Percentiles rank a stretch among this genome's conserved stretches.
phyloP scores from a whole-genome alignment of 2,888 invertebrate genomes.

The Cabera pusaria region DNA sequence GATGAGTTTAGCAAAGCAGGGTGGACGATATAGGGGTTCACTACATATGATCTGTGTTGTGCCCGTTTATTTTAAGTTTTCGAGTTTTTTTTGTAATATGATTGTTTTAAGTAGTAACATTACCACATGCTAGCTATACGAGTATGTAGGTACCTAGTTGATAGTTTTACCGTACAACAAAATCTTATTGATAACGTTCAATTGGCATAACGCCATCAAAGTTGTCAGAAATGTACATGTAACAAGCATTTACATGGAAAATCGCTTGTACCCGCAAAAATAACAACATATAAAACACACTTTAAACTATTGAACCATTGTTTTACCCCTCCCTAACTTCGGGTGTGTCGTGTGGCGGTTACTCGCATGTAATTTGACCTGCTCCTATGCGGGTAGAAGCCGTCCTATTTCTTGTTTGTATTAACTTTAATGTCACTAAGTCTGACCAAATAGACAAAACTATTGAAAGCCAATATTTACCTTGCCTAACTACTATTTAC shows the following conservation, averaged over 20 bases:
- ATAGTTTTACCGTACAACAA: not conserved
- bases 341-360: slow-evolving; percentile 47
- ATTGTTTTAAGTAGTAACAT: too few species aligned
- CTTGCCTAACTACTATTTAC: slow-evolving; percentile 38
- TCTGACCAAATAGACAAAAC: slow-evolving; percentile 56
- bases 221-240: slow-evolving; percentile 3
- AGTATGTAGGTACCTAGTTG: too few species aligned
- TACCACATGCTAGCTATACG: too few species aligned
- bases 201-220: slow-evolving; percentile 8
- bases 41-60: too few species aligned
- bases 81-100: too few species aligned
- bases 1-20: too few species aligned
- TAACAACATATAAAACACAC: slow-evolving; percentile 21
- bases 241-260: slow-evolving; percentile 19
- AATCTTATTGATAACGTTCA: not conserved
- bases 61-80: too few species aligned
- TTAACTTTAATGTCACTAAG: slow-evolving; percentile 58
- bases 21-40: too few species aligned
- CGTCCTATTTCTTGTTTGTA: slow-evolving; percentile 59
- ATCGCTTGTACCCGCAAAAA: slow-evolving; percentile 15
- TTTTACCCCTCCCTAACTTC: slow-evolving; percentile 29
- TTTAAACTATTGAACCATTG: slow-evolving; percentile 25
- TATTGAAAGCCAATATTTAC: slow-evolving; percentile 50
- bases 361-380: slow-evolving; percentile 55
- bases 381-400: slow-evolving; percentile 58